These are phyloP conservation scores for Heteropelma amictum DNA, from an alignment of 2,888 invertebrate genomes.

Conservation along the genomic window DNA sequence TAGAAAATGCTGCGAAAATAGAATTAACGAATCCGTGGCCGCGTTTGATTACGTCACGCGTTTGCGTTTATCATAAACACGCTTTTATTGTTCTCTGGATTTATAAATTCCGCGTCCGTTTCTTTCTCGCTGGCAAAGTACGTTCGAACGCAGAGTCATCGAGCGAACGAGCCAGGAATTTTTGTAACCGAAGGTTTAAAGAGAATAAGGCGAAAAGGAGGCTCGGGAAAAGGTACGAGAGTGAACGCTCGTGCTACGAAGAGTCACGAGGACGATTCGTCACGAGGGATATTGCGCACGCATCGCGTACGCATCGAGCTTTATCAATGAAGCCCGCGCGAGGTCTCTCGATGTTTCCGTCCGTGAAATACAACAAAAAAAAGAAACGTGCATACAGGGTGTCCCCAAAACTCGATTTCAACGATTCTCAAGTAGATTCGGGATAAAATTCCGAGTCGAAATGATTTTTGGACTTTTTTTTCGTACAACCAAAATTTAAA, in stretches of 20 bases:
- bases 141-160: not conserved
- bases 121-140: not conserved
- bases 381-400: not conserved
- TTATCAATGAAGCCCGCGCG: constrained; percentile 38
- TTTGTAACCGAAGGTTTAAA: not conserved
- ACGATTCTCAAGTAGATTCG: too few species aligned
- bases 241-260: constrained; percentile 29
- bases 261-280: constrained; percentile 47
- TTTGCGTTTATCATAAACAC: not conserved
- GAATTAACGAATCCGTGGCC: not conserved
- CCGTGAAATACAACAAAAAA: not conserved
- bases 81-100: not conserved
- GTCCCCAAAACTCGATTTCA: too few species aligned
- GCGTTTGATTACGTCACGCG: not conserved
- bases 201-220: not conserved
- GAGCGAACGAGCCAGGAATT: constrained; percentile 9
- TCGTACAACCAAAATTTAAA: too few species aligned
- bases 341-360: constrained; percentile 8
- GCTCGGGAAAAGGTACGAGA: constrained; percentile 3
- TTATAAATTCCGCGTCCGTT: not conserved
- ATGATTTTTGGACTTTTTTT: too few species aligned
- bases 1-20: not conserved
- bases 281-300: constrained; percentile 26
- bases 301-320: constrained; percentile 38
- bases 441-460: too few species aligned